These are phyloP conservation scores for Stegodyphus mimosarum DNA, from an alignment of 1,140 invertebrate genomes.

Conservation along the genomic window DNA sequence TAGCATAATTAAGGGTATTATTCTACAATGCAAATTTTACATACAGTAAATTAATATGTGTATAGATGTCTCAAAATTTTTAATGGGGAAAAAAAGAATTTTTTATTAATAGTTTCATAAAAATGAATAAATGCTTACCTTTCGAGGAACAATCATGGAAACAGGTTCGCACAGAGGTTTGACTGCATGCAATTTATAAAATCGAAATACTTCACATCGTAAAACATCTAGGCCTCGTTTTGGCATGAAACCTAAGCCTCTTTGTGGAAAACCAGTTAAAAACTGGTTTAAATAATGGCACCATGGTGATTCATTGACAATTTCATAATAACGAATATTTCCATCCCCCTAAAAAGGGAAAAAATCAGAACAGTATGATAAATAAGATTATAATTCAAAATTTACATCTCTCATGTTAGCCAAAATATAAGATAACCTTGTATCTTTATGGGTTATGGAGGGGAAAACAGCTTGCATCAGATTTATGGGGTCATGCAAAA, in stretches of 20 bases:
- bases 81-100: neutral
- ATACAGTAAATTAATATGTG: neutral
- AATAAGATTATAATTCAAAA: too few relatives aligned
- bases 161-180: slow-evolving; percentile 89
- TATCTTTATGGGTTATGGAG: too few relatives aligned
- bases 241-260: slow-evolving; percentile 91
- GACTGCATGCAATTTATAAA: slow-evolving; percentile 92
- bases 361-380: neutral
- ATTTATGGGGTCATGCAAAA: too few relatives aligned
- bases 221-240: slow-evolving; percentile 88
- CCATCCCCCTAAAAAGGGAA: slow-evolving; percentile 81
- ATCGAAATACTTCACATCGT: slow-evolving; percentile 87
- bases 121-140: slow-evolving; percentile 70
- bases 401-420: too few relatives aligned
- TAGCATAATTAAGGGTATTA: neutral
- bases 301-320: slow-evolving; percentile 85
- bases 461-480: too few relatives aligned
- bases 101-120: too few relatives aligned
- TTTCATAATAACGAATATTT: slow-evolving; percentile 94
- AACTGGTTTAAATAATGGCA: slow-evolving; percentile 91
- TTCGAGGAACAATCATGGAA: slow-evolving; percentile 93
- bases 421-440: too few relatives aligned
- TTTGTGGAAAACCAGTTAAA: slow-evolving; percentile 88
- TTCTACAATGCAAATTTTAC: neutral
- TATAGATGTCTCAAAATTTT: neutral